phyloP scores from a whole-genome alignment of 1,140 invertebrate genomes.

The Euura saliciscinereae region DNA sequence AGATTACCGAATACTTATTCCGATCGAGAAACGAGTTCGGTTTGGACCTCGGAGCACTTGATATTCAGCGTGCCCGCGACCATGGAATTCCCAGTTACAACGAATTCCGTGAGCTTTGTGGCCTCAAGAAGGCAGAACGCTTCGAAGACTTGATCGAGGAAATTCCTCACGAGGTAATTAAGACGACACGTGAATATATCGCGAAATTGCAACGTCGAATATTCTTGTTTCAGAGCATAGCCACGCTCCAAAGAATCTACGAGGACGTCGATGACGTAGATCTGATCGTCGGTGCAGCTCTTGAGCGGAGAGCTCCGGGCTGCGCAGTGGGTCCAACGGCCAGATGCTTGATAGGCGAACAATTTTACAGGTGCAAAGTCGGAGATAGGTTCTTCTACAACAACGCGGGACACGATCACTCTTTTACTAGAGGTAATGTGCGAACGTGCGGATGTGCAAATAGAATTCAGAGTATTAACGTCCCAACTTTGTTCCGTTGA shows the following conservation, averaged over 20 bases:
- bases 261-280: conserved; percentile 68
- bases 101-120: conserved; percentile 70
- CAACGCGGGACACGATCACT: conserved; percentile 55
- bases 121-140: conserved; percentile 56
- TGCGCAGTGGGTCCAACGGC: conserved; percentile 67
- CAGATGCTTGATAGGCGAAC: conserved; percentile 67
- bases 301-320: conserved; percentile 60
- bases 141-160: conserved; percentile 64
- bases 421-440: conserved; percentile 57
- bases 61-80: conserved; percentile 74
- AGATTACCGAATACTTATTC: conserved; percentile 70
- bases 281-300: conserved; percentile 66
- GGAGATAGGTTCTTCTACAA: conserved; percentile 66
- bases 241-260: conserved; percentile 52
- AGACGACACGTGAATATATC: not conserved
- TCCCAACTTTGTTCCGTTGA: too few species aligned
- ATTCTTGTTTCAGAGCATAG: conserved; percentile 49
- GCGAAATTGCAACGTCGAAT: not conserved
- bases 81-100: conserved; percentile 74
- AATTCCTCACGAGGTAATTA: conserved; percentile 65
- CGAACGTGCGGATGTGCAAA: too few species aligned
- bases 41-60: conserved; percentile 72
- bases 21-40: conserved; percentile 60
- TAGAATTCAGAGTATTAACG: too few species aligned
- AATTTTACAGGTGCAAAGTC: conserved; percentile 62